phyloP scores from a whole-genome alignment of 2,888 invertebrate species.

The Trachelus tabidus region DNA sequence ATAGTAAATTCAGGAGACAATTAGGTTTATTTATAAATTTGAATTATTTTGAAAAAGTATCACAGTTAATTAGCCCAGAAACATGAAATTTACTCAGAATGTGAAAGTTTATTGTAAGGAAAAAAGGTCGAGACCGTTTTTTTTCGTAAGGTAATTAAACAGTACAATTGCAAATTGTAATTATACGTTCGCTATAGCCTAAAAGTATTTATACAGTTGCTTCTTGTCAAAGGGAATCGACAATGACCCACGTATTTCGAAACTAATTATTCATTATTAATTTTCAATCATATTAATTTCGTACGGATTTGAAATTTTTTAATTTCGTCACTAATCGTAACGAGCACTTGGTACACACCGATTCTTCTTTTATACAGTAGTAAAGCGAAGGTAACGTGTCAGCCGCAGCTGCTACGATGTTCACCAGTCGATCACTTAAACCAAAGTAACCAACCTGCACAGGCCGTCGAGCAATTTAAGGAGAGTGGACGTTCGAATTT shows the following conservation, averaged over 20 bases:
- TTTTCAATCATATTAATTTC: not conserved
- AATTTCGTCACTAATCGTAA: not conserved
- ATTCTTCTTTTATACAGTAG: not conserved
- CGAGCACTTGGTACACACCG: not conserved
- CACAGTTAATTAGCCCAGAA: not conserved
- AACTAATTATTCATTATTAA: not conserved
- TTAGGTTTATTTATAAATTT: not conserved
- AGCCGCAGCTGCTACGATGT: constrained; percentile 27
- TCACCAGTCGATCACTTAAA: constrained; percentile 41
- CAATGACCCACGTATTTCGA: not conserved
- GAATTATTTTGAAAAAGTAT: not conserved
- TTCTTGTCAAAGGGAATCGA: not conserved
- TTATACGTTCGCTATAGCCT: not conserved
- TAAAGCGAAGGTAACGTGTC: not conserved
- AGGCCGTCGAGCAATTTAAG: constrained; percentile 51
- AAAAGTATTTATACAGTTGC: not conserved
- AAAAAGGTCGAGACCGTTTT: not conserved
- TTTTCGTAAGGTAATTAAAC: not conserved
- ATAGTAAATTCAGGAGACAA: not conserved
- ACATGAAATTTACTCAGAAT: not conserved
- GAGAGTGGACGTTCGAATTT: constrained; percentile 29
- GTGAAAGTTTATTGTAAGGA: not conserved
- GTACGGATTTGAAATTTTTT: not conserved
- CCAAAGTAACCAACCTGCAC: constrained; percentile 48
- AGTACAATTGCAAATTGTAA: not conserved